A percentile compares a stretch with the other conserved stretches of the same genome.
Conservation (phyloP, 1,140 invertebrate genomes). For the Tribolium madens region DNA sequence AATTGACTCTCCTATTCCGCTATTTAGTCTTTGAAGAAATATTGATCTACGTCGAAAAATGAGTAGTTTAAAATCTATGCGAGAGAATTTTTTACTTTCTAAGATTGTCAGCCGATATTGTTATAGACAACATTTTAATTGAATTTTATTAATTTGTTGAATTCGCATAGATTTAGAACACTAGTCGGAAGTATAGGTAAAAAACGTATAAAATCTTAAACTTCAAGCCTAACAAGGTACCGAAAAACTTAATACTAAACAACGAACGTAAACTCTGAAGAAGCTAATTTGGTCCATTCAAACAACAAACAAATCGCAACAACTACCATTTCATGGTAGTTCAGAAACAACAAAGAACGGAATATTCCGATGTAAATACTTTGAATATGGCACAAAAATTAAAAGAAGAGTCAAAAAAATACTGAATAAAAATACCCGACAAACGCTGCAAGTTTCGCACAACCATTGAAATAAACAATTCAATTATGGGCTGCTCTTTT, state of each 20-base stretch:
- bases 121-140: neutral
- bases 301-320: constrained; percentile 3
- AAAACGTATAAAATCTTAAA: neutral
- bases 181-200: neutral
- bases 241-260: constrained; percentile 8
- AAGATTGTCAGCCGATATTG: constrained; percentile 8
- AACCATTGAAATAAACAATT: constrained; percentile 53
- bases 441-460: neutral
- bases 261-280: constrained; percentile 16
- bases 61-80: neutral
- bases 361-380: neutral
- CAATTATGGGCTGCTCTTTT: constrained; percentile 92
- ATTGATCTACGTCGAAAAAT: neutral
- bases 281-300: constrained; percentile 27
- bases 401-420: neutral
- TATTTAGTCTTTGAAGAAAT: constrained; percentile 19
- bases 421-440: neutral
- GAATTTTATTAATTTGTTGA: neutral
- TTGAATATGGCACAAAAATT: neutral
- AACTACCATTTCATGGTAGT: neutral
- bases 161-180: neutral
- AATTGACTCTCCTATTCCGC: constrained; percentile 21
- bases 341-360: neutral
- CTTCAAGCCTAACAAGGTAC: neutral
- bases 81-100: neutral